A percentile compares a stretch with the other conserved stretches of the same genome.
These are phyloP conservation scores for Augochlora pura DNA, from an alignment of 1,140 invertebrate genomes.

Conservation along the genomic window DNA sequence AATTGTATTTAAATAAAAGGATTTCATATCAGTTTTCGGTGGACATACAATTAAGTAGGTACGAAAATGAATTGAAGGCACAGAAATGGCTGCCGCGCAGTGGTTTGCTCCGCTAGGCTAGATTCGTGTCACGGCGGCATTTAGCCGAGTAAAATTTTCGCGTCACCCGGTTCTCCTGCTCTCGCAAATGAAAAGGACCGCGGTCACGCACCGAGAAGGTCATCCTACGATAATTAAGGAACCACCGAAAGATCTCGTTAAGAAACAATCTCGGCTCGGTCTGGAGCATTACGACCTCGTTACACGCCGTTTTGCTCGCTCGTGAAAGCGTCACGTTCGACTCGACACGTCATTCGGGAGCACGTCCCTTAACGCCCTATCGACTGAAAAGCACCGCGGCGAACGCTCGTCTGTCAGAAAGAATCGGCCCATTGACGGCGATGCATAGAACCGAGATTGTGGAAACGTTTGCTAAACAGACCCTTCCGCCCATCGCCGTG, in stretches of 20 bases:
- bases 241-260: conserved; percentile 1
- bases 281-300: conserved; percentile 2
- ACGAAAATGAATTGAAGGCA: no score
- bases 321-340: neutral
- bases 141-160: neutral
- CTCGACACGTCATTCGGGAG: neutral
- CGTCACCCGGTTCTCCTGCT: no score
- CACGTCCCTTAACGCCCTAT: neutral
- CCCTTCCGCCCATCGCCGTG: neutral
- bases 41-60: no score
- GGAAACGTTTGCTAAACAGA: neutral
- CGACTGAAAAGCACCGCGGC: neutral
- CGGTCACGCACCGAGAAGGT: neutral
- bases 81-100: neutral
- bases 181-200: neutral
- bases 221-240: conserved; percentile 16
- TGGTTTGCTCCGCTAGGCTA: neutral
- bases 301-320: neutral
- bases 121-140: neutral
- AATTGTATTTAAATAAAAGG: no score
- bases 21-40: no score
- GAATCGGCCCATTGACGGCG: neutral
- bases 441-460: neutral
- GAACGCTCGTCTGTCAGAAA: neutral
- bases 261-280: conserved; percentile 17